These are phyloP conservation scores for Cyaniris semiargus DNA, from an alignment of 2,888 invertebrate species.

Conservation along the genomic window DNA sequence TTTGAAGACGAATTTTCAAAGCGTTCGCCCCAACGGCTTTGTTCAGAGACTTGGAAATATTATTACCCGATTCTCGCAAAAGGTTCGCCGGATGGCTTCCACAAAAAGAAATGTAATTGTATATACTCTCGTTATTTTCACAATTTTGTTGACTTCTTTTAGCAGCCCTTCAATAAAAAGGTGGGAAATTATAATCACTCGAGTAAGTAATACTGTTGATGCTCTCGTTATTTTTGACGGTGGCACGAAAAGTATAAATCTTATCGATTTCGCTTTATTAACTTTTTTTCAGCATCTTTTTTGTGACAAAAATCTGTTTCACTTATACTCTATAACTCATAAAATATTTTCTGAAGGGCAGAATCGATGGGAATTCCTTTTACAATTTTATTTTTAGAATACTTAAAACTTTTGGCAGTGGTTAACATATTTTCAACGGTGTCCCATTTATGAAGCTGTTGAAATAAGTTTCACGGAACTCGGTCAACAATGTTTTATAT, in stretches of 20 bases:
- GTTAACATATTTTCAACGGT: conserved; percentile 6
- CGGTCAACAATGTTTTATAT: neutral
- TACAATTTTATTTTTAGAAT: conserved; percentile 14
- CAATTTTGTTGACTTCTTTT: conserved; percentile 35
- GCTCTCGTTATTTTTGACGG: neutral
- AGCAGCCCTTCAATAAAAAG: conserved; percentile 7
- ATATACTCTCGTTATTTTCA: conserved; percentile 60
- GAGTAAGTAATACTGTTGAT: conserved; percentile 13
- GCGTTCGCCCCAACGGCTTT: conserved; percentile 61
- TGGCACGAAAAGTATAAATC: neutral
- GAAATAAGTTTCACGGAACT: conserved; percentile 18
- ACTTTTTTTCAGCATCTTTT: neutral
- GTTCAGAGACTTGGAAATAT: conserved; percentile 70
- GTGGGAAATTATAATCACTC: conserved; percentile 19
- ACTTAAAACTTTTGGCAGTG: conserved; percentile 25
- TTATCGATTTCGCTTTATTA: too few relatives aligned
- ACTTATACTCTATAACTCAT: neutral
- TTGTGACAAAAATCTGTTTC: neutral
- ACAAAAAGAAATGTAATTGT: conserved; percentile 59
- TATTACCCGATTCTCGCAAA: conserved; percentile 68
- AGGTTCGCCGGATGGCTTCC: conserved; percentile 50
- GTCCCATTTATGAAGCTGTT: conserved; percentile 23
- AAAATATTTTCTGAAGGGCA: conserved; percentile 1
- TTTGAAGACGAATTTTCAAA: conserved; percentile 55
- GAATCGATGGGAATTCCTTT: neutral